Evolutionary conservation across 1,140 invertebrate species (phyloP), one percentile per base, ranked within the genome.

Genomic region (Drosophila fuyamai): DNA sequence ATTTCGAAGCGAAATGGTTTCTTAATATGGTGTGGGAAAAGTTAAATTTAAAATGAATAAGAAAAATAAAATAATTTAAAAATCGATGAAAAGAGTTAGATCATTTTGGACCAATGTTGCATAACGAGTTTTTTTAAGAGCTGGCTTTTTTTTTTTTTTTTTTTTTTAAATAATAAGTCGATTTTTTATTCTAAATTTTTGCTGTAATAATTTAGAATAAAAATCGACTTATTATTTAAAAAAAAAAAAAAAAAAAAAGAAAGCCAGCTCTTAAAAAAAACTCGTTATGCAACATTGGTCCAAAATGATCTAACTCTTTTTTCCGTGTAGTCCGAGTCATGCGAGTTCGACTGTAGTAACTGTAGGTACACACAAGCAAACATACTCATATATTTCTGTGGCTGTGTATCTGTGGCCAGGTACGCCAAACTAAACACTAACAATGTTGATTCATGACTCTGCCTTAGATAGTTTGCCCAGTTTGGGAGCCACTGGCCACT

Each of bases 371-470:
- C 9, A 32, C 48, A 40, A 12, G n/a, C 38, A 40, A n/a, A 40
- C 38, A n/a, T n/a, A 2, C 13, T n/a, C 14, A 10, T 32, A 6
- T 32, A 62, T 38, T 38, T 71, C 18, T 72, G 66, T 47, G 29
- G 41, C 32, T 71, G 50, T 70, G 47, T 68, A 35, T 56, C 40
- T 57, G 35, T 56, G 51, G 29, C 50, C 36, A 59, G 40, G 29
- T 54, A 58, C 54, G 32, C 32, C 50, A 53, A 70, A 44, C 38
- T 55, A 40, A 51, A 29, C 48, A 51, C 38, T 54, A 51, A 36
- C 48, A 51, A 32, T 54, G 61, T 70, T 70, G 66, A 67, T 70
- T 66, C 62, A 54, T 51, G 60, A 54, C 60, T 70, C 63, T 55
- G 62, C 61, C 62, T 55, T 60, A 60, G 60, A 63, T 63, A 43